phyloP scores from a whole-genome alignment of 37 sponge, comb jelly and placozoan genomes.

The Diacarnus erythraeanus region DNA sequence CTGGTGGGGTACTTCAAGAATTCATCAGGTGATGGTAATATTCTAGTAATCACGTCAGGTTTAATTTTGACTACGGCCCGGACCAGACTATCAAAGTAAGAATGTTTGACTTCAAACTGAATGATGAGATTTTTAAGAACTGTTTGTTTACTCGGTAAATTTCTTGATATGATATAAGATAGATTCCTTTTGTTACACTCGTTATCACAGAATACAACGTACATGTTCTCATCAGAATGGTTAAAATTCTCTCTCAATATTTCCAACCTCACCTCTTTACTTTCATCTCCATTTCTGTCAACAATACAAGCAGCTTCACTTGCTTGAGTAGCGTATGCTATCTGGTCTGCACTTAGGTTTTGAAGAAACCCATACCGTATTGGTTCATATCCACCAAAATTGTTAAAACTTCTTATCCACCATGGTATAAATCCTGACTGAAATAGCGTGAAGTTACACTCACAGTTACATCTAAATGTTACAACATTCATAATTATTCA shows the following conservation, averaged over 20 bases:
- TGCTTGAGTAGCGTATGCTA: conserved; percentile 61
- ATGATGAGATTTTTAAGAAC: conserved; percentile 2
- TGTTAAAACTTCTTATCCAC: neutral
- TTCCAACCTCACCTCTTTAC: conserved; percentile 10
- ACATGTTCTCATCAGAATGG: conserved; percentile 19
- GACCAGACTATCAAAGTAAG: conserved; percentile 58
- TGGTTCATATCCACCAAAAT: too few relatives aligned
- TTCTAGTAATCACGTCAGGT: conserved; percentile 5
- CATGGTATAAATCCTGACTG: neutral
- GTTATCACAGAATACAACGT: conserved; percentile 20
- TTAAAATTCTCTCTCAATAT: conserved; percentile 21
- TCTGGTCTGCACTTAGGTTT: conserved; percentile 13
- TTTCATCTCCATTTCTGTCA: neutral
- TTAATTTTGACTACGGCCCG: conserved; percentile 29
- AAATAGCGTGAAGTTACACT: conserved; percentile 4
- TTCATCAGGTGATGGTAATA: conserved; percentile 27
- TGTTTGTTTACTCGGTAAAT: neutral
- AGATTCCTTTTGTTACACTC: neutral
- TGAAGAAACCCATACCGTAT: conserved; percentile 10
- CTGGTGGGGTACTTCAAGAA: neutral
- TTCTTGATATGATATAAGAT: neutral
- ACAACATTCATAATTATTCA: too few relatives aligned
- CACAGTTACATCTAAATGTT: conserved; percentile 3
- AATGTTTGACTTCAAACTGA: conserved; percentile 61
- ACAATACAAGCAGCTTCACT: conserved; percentile 40